Percentiles rank a stretch among this genome's conserved stretches.
phyloP scores from a whole-genome alignment of 2,113 vertebrate genomes.

The Caranx ignobilis region DNA sequence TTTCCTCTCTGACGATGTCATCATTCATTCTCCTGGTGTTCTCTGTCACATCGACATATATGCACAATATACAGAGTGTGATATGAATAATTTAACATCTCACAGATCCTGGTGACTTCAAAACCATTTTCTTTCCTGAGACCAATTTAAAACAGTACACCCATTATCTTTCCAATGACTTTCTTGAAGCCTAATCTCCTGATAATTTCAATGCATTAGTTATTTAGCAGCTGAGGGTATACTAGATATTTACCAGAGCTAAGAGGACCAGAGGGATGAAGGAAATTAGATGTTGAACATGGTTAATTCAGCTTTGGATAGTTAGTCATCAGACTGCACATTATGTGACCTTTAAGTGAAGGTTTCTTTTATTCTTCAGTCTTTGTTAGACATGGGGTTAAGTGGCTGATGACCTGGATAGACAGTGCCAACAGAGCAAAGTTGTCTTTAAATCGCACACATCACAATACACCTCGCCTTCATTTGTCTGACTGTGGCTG shows the following conservation, averaged over 20 bases:
- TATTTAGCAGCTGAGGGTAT: constrained; percentile 1
- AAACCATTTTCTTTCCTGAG: not conserved
- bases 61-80: not conserved
- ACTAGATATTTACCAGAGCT: not conserved
- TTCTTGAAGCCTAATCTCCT: not conserved
- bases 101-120: constrained; percentile 1
- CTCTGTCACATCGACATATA: not conserved
- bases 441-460: not conserved
- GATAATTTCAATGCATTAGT: constrained; percentile 20
- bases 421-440: constrained; percentile 17
- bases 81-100: constrained; percentile 35
- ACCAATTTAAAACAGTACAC: not conserved
- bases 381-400: not conserved
- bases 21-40: not conserved
- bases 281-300: not conserved
- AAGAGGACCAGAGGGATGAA: not conserved
- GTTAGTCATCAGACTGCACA: not conserved
- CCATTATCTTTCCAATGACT: not conserved
- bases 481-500: constrained; percentile 7
- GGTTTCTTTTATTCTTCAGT: not conserved
- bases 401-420: constrained; percentile 13
- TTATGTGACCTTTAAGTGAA: constrained; percentile 12
- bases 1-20: not conserved
- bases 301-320: not conserved
- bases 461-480: constrained; percentile 17